Base-by-base conservation (phyloP, 2,888 invertebrate genomes). In the Caradrina clavipalpis region DNA sequence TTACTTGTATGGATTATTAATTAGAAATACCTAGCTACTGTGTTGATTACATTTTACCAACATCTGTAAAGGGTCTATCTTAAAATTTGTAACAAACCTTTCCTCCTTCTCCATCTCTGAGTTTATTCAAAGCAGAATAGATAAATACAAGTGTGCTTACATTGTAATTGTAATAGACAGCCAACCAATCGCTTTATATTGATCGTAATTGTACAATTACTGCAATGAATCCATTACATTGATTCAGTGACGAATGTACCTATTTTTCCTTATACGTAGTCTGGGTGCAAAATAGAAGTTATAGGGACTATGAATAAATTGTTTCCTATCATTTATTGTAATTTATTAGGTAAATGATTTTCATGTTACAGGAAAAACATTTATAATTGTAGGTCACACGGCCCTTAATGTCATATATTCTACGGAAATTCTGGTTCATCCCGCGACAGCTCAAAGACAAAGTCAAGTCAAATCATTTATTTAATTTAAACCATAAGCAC, bases 141-240 rank as follows among this genome's bases (percentile, higher is more conserved):
- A 50, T 22, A 8, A 47, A 73, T 64, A n/a, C n/a, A 49, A 50
- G 42, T 59, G 26, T 51, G 21, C 17, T 47, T 47, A 59, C 50
- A 31, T 60, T 57, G 49, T 77, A 62, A 70, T 70, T 58, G 63
- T 50, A 54, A 58, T 21, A 50, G 49, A 47, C 58, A 17, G 19
- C 47, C 49, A 39, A 54, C 42, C 77, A 50, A 58, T 77, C 42
- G 35, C 45, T 39, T 7, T 61, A 42, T 42, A 71, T 78, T 78
- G 78, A 71, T 74, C 47, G 64, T 51, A 76, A 60, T 71, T 71
- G 78, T 19, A 22, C 54, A 45, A 59, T 55, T 50, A 63, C 42
- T 31, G 22, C 78, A 77, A 50, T 50, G 50, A 59, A 63, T 59
- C 45, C 19, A 62, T 54, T 35, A 63, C 60, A 60, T 73, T 56